These are phyloP conservation scores for Tenthredo distinguenda DNA, from an alignment of 2,888 invertebrate genomes.

Conservation along the genomic window DNA sequence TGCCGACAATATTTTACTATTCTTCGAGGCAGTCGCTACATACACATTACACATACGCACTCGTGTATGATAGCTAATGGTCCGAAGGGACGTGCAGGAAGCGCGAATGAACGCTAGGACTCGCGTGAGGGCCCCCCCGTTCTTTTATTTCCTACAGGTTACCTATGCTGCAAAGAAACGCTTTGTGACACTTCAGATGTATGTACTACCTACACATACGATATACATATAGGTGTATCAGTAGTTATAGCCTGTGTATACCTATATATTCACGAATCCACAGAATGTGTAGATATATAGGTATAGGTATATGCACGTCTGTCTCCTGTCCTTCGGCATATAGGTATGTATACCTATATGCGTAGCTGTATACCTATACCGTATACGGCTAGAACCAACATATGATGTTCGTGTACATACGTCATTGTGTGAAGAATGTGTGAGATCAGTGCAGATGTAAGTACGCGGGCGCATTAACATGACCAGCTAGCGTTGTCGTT, in stretches of 20 bases:
- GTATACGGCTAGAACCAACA: background rate
- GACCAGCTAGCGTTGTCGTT: constrained; percentile 73
- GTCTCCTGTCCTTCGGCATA: too few species aligned
- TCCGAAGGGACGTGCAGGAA: background rate
- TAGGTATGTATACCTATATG: background rate
- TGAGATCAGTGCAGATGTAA: constrained; percentile 28
- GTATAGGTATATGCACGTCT: background rate
- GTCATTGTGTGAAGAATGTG: background rate
- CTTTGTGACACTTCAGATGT: background rate
- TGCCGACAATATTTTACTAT: too few species aligned
- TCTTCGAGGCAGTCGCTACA: too few species aligned
- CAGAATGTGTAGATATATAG: background rate
- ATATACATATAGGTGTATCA: too few species aligned
- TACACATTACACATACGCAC: background rate
- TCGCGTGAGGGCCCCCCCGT: background rate
- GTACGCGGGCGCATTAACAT: constrained; percentile 72
- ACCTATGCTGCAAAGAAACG: background rate
- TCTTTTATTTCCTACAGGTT: background rate
- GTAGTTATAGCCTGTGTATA: too few species aligned
- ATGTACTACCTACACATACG: too few species aligned
- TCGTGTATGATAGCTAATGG: background rate
- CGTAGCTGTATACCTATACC: background rate
- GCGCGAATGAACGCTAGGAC: background rate
- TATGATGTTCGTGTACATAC: background rate
- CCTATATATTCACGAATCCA: too few species aligned